These are phyloP conservation scores for Caenorhabditis inopinata DNA, from an alignment of 1,140 invertebrate species.

Conservation along the genomic window DNA sequence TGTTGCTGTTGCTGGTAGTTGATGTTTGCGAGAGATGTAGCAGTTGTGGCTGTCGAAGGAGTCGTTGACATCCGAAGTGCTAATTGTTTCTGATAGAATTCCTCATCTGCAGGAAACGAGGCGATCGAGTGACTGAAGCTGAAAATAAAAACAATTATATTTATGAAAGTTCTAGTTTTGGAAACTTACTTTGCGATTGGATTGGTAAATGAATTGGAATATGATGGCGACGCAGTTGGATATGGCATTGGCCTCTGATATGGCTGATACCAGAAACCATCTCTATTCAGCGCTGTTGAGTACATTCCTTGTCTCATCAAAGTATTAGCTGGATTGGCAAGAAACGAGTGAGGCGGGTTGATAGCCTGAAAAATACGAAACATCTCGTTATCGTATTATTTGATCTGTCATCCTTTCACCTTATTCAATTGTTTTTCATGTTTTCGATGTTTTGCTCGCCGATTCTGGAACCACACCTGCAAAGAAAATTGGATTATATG, in stretches of 20 bases:
- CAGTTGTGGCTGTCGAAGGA: not conserved
- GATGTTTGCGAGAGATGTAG: slow-evolving; percentile 36
- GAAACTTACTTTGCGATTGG: slow-evolving; percentile 42
- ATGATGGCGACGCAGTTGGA: slow-evolving; percentile 39
- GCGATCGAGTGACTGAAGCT: slow-evolving; percentile 41
- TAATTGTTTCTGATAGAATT: slow-evolving; percentile 48
- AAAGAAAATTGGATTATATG: slow-evolving; percentile 25
- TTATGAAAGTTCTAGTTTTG: too few species aligned
- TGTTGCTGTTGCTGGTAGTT: slow-evolving; percentile 31
- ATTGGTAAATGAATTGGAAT: slow-evolving; percentile 45
- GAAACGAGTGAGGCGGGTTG: slow-evolving; percentile 21
- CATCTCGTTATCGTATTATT: not conserved
- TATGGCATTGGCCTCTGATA: slow-evolving; percentile 43
- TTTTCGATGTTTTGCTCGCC: slow-evolving; percentile 46
- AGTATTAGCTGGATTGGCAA: slow-evolving; percentile 22
- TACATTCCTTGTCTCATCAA: slow-evolving; percentile 44
- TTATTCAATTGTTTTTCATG: slow-evolving; percentile 47
- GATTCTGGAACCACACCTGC: slow-evolving; percentile 48
- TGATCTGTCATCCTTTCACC: not conserved
- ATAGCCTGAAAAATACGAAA: slow-evolving; percentile 1
- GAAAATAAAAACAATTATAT: not conserved
- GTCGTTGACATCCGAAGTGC: slow-evolving; percentile 40
- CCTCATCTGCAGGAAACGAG: slow-evolving; percentile 43
- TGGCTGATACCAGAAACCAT: slow-evolving; percentile 27
- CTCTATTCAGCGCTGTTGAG: slow-evolving; percentile 29